A percentile compares a stretch with the other conserved stretches of the same genome.
Evolutionary conservation across 2,113 vertebrate species (phyloP).

Genomic region (Tetrao urogallus): DNA sequence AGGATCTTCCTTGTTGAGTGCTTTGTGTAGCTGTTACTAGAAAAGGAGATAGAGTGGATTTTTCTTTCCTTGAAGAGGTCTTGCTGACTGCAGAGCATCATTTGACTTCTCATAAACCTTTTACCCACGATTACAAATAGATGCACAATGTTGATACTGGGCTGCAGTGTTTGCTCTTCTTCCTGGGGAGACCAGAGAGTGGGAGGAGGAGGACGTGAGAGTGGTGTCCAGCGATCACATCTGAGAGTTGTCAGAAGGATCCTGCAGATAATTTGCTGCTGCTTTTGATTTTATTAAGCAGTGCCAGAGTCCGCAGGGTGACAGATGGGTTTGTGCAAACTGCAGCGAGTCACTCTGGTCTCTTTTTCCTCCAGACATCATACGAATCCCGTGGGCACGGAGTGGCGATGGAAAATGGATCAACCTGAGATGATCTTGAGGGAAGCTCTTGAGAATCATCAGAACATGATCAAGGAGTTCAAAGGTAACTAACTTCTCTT

Average conservation of each 20-base stretch:
- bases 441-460: conserved; percentile 90
- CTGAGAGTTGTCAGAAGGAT: not conserved
- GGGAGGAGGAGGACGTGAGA: not conserved
- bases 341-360: not conserved
- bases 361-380: conserved; percentile 84
- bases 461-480: conserved; percentile 92
- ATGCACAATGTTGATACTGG: not conserved
- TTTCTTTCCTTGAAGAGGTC: not conserved
- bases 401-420: conserved; percentile 98
- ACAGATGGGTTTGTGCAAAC: not conserved
- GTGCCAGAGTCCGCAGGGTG: accelerated
- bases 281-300: not conserved
- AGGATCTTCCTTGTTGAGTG: not conserved
- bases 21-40: not conserved
- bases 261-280: not conserved
- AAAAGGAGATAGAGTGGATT: not conserved
- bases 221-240: not conserved
- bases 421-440: conserved; percentile 90
- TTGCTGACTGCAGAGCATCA: not conserved
- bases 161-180: not conserved
- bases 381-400: conserved; percentile 95
- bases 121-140: not conserved
- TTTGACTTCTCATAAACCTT: not conserved
- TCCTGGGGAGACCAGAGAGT: not conserved
- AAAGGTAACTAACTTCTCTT: conserved; percentile 84